Evolutionary conservation across 2,888 invertebrate genomes (phyloP).

Genomic region (Axea sp.): DNA sequence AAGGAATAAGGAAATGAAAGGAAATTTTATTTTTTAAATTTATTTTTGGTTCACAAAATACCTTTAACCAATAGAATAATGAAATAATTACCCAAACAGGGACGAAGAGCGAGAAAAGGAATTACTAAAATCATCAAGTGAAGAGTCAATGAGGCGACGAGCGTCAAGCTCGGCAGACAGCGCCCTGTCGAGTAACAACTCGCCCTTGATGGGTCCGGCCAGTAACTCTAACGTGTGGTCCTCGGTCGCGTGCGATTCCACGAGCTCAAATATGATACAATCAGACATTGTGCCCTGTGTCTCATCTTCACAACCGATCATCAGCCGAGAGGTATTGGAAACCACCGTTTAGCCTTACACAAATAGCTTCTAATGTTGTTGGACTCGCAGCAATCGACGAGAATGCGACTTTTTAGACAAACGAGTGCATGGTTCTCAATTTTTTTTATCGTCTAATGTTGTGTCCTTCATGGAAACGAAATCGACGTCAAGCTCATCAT

Average conservation of each 20-base stretch:
- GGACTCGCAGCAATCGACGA: constrained; percentile 53
- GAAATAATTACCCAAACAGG: constrained; percentile 76
- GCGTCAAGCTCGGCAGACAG: constrained; percentile 84
- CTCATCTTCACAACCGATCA: constrained; percentile 77
- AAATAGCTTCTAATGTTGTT: constrained; percentile 57
- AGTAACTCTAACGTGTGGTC: constrained; percentile 75
- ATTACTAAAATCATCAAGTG: constrained; percentile 83
- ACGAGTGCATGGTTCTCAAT: constrained; percentile 73
- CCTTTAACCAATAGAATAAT: not conserved
- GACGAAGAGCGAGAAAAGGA: constrained; percentile 85
- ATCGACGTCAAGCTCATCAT: not conserved
- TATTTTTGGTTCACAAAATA: constrained; percentile 4
- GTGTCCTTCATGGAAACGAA: constrained; percentile 20
- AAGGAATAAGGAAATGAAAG: no score
- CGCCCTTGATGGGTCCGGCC: constrained; percentile 77
- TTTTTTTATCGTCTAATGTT: constrained; percentile 55
- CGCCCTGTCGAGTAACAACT: constrained; percentile 81
- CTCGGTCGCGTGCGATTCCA: constrained; percentile 75
- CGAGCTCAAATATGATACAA: constrained; percentile 66
- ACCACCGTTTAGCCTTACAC: constrained; percentile 82
- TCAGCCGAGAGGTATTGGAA: constrained; percentile 84
- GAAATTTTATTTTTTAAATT: no score
- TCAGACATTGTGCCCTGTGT: constrained; percentile 73
- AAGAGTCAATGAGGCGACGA: constrained; percentile 82
- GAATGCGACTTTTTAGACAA: constrained; percentile 50